phyloP scores from a whole-genome alignment of 2,797 vertebrate genomes.

The Amazonetta brasiliensis region DNA sequence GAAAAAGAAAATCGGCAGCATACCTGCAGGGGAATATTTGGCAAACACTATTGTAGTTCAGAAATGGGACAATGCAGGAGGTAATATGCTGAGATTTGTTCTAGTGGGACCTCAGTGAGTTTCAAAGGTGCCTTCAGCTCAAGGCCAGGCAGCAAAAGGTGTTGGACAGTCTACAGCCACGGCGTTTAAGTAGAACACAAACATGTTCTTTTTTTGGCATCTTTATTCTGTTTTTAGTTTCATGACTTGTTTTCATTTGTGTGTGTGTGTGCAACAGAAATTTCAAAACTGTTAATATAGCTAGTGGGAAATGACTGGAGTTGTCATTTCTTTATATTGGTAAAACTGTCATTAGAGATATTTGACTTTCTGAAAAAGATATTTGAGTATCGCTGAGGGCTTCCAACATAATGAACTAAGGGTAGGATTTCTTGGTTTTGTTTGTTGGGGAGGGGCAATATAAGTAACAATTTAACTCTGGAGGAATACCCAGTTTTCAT shows the following conservation, averaged over 20 bases:
- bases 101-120: background rate
- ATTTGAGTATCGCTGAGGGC: background rate
- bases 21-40: background rate
- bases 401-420: background rate
- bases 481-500: background rate
- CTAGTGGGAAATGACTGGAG: background rate
- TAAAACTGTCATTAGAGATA: background rate
- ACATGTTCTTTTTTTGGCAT: background rate
- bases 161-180: rapidly evolving
- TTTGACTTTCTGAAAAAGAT: background rate
- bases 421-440: background rate
- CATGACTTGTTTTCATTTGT: background rate
- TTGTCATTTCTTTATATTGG: background rate
- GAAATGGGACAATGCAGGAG: background rate
- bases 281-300: background rate
- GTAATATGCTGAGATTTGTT: background rate
- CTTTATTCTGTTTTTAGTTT: background rate
- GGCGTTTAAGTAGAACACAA: background rate
- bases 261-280: background rate
- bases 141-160: background rate
- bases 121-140: background rate
- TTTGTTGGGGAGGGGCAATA: background rate
- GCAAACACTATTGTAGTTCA: background rate
- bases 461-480: background rate
- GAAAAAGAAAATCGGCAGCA: background rate